Percentiles rank a stretch among this genome's conserved stretches.
Evolutionary conservation across 1,140 invertebrate species (phyloP).

Genomic region (Zaprionus davidi): DNA sequence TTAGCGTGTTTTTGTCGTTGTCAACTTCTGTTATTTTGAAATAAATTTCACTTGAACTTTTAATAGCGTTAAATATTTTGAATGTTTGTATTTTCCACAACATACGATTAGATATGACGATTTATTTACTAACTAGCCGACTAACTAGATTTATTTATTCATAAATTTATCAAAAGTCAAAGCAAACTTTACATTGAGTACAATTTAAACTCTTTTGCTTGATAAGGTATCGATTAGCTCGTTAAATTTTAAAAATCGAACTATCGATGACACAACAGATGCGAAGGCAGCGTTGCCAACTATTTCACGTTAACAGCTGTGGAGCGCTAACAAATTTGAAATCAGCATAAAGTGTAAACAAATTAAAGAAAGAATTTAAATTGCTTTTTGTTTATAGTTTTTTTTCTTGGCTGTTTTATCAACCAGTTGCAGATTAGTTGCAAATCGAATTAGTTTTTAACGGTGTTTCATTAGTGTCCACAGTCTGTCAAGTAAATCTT

Average conservation of each 20-base stretch:
- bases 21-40: conserved; percentile 4
- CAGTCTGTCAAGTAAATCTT: not conserved
- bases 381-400: not conserved
- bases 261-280: not conserved
- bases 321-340: not conserved
- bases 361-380: not conserved
- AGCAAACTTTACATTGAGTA: not conserved
- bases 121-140: not conserved
- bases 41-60: conserved; percentile 1
- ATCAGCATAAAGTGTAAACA: not conserved
- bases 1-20: not conserved
- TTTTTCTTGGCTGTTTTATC: not conserved
- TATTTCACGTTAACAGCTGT: not conserved
- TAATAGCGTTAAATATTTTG: not conserved
- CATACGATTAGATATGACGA: not conserved
- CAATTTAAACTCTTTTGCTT: not conserved
- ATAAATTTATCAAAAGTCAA: not conserved
- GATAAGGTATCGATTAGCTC: not conserved
- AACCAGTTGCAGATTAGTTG: not conserved
- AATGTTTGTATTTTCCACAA: not conserved
- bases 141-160: not conserved
- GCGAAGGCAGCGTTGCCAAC: not conserved
- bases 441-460: not conserved
- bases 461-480: not conserved
- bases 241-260: not conserved